Percentiles rank a stretch among this genome's conserved stretches.
Conservation (phyloP, 1,140 invertebrate species). For the Drosophila prosaltans region DNA sequence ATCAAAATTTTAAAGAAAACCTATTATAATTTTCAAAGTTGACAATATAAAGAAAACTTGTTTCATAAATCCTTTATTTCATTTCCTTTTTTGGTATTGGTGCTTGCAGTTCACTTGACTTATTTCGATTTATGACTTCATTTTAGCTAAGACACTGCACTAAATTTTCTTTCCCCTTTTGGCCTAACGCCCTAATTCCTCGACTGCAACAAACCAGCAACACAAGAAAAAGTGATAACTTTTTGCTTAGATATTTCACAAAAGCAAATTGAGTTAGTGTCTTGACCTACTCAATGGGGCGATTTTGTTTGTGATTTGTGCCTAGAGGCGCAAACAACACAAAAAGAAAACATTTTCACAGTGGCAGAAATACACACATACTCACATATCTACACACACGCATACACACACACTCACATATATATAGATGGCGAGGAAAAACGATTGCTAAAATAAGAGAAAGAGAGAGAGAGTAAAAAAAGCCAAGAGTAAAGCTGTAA, state of each 20-base stretch:
- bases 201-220: constrained; percentile 14
- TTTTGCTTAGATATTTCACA: constrained; percentile 45
- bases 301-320: constrained; percentile 60
- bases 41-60: neutral
- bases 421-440: neutral
- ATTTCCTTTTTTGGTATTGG: neutral
- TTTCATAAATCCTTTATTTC: neutral
- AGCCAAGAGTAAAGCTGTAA: constrained; percentile 22
- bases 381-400: neutral
- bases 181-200: neutral
- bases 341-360: constrained; percentile 37
- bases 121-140: neutral
- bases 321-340: constrained; percentile 26
- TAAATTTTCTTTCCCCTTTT: neutral
- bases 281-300: constrained; percentile 69
- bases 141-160: neutral
- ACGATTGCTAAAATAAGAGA: constrained; percentile 22
- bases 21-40: too few species aligned
- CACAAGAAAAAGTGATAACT: constrained; percentile 31
- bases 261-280: constrained; percentile 64
- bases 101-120: neutral
- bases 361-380: neutral
- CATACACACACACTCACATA: neutral
- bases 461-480: constrained; percentile 13
- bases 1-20: too few species aligned